Conservation (phyloP, 2,888 invertebrate genomes). For the Rotaria macrura region DNA sequence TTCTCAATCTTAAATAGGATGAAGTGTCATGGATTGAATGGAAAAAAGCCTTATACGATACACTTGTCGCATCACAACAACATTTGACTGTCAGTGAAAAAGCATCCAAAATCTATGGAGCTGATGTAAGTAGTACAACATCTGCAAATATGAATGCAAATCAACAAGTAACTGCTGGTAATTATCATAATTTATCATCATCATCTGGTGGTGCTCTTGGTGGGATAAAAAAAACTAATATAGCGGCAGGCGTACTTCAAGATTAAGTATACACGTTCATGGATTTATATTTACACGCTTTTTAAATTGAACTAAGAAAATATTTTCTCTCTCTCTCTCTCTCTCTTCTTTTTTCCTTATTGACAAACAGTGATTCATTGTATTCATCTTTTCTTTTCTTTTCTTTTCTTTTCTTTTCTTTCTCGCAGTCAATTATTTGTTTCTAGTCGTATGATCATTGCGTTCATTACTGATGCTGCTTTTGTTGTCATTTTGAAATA, state of each 20-base stretch:
- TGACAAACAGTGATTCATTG: neutral
- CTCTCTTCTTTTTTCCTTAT: no score
- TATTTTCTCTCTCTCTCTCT: neutral
- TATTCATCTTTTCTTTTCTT: neutral
- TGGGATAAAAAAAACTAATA: neutral
- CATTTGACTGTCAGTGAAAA: conserved; percentile 32
- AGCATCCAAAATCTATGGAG: conserved; percentile 34
- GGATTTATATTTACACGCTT: no score
- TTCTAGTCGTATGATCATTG: neutral
- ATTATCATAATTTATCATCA: neutral
- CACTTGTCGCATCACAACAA: conserved; percentile 33
- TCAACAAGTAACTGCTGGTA: neutral
- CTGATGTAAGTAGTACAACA: conserved; percentile 26
- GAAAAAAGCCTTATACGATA: conserved; percentile 32
- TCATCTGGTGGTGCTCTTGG: neutral
- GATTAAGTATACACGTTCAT: neutral
- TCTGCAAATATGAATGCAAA: neutral
- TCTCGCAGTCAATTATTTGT: no score
- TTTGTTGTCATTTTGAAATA: neutral
- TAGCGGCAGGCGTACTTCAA: neutral
- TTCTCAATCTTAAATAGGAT: conserved; percentile 22
- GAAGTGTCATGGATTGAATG: conserved; percentile 34
- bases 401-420: neutral
- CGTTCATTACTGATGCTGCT: neutral
- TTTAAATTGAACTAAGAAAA: no score